These are phyloP conservation scores for Mallotus villosus DNA, from an alignment of 2,797 vertebrate species.

Conservation along the genomic window DNA sequence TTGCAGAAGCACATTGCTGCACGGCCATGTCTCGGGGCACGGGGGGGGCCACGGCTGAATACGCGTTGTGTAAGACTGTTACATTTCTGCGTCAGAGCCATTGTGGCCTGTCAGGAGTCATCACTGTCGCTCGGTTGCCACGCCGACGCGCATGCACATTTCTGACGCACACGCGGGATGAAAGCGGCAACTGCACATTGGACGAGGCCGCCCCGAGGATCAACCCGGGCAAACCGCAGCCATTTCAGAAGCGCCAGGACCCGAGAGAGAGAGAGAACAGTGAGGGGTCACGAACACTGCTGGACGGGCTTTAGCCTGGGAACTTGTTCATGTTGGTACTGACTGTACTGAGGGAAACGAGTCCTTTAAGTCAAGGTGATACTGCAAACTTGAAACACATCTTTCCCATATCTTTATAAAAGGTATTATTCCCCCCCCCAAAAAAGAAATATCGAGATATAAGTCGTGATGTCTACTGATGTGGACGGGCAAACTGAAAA, in stretches of 20 bases:
- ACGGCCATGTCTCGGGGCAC: background rate
- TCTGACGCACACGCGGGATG: conserved; percentile 57
- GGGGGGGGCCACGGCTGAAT: conserved; percentile 23
- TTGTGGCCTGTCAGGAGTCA: conserved; percentile 68
- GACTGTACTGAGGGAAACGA: background rate
- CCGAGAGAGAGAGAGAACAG: too few relatives aligned
- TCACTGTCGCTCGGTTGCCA: conserved; percentile 57
- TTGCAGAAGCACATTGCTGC: conserved; percentile 19
- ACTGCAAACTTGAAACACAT: background rate
- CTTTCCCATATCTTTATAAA: background rate
- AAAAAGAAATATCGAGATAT: too few relatives aligned
- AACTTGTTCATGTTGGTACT: conserved; percentile 15
- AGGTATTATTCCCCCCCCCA: background rate
- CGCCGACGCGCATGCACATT: conserved; percentile 63
- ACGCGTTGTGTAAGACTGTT: conserved; percentile 51
- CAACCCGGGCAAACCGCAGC: conserved; percentile 34
- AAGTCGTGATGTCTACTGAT: too few relatives aligned
- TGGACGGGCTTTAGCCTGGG: background rate
- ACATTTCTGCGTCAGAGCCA: conserved; percentile 60
- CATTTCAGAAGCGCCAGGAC: conserved; percentile 45
- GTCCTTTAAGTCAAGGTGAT: background rate
- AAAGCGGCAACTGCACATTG: conserved; percentile 56
- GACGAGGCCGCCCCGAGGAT: conserved; percentile 48
- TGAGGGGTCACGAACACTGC: background rate
- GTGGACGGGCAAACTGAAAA: background rate